A percentile compares a stretch with the other conserved stretches of the same genome.
Conservation (phyloP, 2,888 invertebrate species). For the Biston stratarius region DNA sequence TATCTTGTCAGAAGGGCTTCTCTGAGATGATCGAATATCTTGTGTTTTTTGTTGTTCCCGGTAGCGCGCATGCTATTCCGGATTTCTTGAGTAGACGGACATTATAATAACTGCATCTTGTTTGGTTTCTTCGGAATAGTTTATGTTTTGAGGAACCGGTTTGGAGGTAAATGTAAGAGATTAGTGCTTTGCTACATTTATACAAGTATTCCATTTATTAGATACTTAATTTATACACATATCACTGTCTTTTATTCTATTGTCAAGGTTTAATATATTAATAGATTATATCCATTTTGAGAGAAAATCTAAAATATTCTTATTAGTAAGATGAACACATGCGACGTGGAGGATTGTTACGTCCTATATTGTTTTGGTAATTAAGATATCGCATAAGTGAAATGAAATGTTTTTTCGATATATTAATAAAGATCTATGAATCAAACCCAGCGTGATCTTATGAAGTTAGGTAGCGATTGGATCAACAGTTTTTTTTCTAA, state of each 20-base stretch:
- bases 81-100: constrained; percentile 32
- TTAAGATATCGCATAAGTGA: no score
- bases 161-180: neutral
- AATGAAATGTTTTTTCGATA: no score
- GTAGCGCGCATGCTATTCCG: constrained; percentile 34
- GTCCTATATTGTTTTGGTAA: no score
- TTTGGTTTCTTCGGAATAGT: constrained; percentile 33
- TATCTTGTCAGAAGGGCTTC: neutral
- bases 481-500: no score
- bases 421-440: no score
- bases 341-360: no score
- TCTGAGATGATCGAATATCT: neutral
- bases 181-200: neutral
- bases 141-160: constrained; percentile 5
- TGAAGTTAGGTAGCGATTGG: no score
- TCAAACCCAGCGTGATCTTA: no score
- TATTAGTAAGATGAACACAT: no score
- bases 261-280: no score
- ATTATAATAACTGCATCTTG: constrained; percentile 32
- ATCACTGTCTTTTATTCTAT: neutral
- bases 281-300: no score
- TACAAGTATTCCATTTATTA: neutral
- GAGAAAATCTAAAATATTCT: no score
- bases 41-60: constrained; percentile 12
- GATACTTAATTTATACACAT: neutral